These are phyloP conservation scores for Drosophila nikananu DNA, from an alignment of 1,140 invertebrate genomes.

Conservation along the genomic window DNA sequence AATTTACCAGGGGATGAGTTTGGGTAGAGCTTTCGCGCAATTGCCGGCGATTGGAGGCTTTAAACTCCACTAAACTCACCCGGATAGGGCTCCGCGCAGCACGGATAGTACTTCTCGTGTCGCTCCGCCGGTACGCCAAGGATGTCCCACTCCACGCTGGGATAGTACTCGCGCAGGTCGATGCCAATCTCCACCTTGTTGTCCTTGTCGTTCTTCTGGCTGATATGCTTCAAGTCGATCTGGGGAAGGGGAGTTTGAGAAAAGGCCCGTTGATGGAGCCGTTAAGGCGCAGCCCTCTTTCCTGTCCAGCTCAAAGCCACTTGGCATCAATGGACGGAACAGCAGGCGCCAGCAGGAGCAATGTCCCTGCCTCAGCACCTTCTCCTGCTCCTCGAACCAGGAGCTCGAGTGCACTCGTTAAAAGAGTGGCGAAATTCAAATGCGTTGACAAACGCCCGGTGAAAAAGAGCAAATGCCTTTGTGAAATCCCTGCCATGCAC, in stretches of 20 bases:
- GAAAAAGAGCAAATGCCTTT: slow-evolving; percentile 11
- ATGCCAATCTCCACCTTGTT: slow-evolving; percentile 95
- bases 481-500: not conserved
- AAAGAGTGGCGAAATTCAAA: slow-evolving; percentile 80
- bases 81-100: slow-evolving; percentile 94
- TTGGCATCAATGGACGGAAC: slow-evolving; percentile 58
- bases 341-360: slow-evolving; percentile 28
- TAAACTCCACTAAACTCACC: slow-evolving; percentile 87
- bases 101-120: slow-evolving; percentile 95
- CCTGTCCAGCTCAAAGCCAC: slow-evolving; percentile 44
- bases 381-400: slow-evolving; percentile 21
- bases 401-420: slow-evolving; percentile 71
- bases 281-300: slow-evolving; percentile 41
- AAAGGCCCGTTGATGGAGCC: slow-evolving; percentile 52
- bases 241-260: slow-evolving; percentile 82
- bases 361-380: not conserved
- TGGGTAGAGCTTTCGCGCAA: slow-evolving; percentile 79
- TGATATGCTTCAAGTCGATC: slow-evolving; percentile 97
- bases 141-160: slow-evolving; percentile 99
- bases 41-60: slow-evolving; percentile 60
- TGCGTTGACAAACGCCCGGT: slow-evolving; percentile 60
- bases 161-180: slow-evolving; percentile 97
- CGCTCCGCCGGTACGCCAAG: slow-evolving; percentile 95
- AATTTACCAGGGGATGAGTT: slow-evolving; percentile 64
- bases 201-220: slow-evolving; percentile 91